phyloP scores from a whole-genome alignment of 2,888 invertebrate species.

The Archaeoteleia sp. region DNA sequence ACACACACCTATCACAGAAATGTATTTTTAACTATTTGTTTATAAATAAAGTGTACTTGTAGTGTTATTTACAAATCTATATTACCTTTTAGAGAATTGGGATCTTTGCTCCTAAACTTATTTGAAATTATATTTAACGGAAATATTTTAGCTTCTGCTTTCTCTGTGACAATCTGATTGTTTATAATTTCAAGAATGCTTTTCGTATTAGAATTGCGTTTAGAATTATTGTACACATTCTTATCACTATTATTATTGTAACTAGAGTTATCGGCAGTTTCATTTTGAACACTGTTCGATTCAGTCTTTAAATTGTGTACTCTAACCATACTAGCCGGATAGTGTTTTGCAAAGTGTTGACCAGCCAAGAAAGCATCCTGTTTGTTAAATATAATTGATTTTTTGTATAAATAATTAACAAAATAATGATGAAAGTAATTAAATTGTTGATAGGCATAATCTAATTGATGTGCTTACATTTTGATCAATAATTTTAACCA shows the following conservation, averaged over 20 bases:
- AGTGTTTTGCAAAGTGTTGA: conserved; percentile 84
- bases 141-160: conserved; percentile 68
- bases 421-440: no score
- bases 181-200: conserved; percentile 17
- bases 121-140: conserved; percentile 68
- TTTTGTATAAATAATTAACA: no score
- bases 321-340: conserved; percentile 75
- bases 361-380: conserved; percentile 79
- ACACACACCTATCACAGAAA: conserved; percentile 63
- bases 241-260: no score
- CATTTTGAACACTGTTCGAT: conserved; percentile 63
- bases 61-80: not conserved
- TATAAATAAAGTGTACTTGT: conserved; percentile 9
- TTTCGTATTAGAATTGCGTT: no score
- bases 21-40: conserved; percentile 5
- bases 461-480: conserved; percentile 74
- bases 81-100: conserved; percentile 63
- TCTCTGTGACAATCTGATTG: conserved; percentile 62
- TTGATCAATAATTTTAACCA: conserved; percentile 88
- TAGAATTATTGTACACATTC: no score
- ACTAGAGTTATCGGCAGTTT: conserved; percentile 25
- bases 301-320: conserved; percentile 74
- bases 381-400: no score
- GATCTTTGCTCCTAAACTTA: conserved; percentile 65
- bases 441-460: no score